Conservation (phyloP, 1,140 invertebrate species). For the Leptonema lineaticorne region DNA sequence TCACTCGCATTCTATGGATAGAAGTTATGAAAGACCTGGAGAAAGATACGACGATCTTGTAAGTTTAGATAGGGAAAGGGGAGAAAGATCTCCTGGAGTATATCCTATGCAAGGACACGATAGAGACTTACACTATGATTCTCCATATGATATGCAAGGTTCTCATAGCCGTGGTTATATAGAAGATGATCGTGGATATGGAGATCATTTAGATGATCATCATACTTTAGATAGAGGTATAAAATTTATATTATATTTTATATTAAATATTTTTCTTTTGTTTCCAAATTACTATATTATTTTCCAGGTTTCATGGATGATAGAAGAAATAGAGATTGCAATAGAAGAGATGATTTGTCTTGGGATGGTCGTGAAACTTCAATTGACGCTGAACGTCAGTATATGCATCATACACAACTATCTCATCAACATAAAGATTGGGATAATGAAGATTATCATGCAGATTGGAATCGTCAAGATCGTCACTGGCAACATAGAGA, state of each 20-base stretch:
- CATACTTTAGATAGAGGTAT: conserved; percentile 51
- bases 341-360: conserved; percentile 50
- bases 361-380: conserved; percentile 55
- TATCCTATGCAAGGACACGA: conserved; percentile 47
- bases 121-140: conserved; percentile 54
- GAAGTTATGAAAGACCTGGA: conserved; percentile 52
- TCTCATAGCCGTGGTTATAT: conserved; percentile 50
- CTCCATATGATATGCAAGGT: conserved; percentile 52
- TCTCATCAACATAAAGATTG: conserved; percentile 52
- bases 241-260: conserved; percentile 10
- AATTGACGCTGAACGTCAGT: conserved; percentile 52
- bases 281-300: conserved; percentile 7
- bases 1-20: conserved; percentile 51
- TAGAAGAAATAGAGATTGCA: conserved; percentile 44
- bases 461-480: conserved; percentile 53
- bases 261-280: conserved; percentile 8
- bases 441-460: conserved; percentile 55
- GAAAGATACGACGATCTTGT: conserved; percentile 51
- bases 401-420: conserved; percentile 49
- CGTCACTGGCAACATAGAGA: conserved; percentile 55
- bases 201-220: conserved; percentile 51
- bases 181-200: conserved; percentile 54
- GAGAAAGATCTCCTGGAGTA: conserved; percentile 49
- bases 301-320: conserved; percentile 39
- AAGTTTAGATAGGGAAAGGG: conserved; percentile 47